Conservation (phyloP, 2,113 vertebrate species). For the Phaetusa simplex region DNA sequence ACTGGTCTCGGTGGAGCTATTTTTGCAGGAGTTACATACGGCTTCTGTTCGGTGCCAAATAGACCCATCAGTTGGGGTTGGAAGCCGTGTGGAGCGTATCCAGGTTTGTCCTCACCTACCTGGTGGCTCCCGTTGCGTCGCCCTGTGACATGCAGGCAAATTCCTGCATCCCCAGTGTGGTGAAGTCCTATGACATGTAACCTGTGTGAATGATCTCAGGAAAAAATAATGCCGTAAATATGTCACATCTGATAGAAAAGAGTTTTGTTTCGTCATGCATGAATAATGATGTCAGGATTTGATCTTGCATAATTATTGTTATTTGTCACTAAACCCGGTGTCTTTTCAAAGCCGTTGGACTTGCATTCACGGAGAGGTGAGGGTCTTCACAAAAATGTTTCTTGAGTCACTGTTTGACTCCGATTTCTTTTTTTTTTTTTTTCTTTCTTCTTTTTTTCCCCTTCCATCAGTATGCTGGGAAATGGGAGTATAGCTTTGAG, state of each 20-base stretch:
- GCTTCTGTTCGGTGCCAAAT: neutral
- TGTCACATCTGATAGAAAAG: neutral
- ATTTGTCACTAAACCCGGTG: fast-evolving
- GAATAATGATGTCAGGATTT: neutral
- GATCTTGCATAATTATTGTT: fast-evolving
- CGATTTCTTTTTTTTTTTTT: neutral
- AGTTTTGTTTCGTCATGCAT: fast-evolving
- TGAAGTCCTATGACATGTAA: fast-evolving
- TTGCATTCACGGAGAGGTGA: neutral
- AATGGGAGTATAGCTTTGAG: conserved; percentile 96
- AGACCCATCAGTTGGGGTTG: neutral
- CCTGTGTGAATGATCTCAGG: fast-evolving
- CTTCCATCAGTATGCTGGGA: conserved; percentile 85
- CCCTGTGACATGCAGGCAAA: neutral
- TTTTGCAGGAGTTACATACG: fast-evolving
- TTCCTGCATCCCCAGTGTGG: neutral
- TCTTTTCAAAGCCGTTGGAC: neutral
- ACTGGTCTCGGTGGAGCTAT: neutral
- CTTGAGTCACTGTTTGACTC: neutral
- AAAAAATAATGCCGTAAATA: neutral
- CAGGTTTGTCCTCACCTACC: neutral
- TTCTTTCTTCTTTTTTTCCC: neutral
- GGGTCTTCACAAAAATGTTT: neutral
- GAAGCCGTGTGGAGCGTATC: neutral
- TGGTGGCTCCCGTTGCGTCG: fast-evolving